Base-by-base conservation (phyloP, 2,797 vertebrate species). In the Zalophus californianus region DNA sequence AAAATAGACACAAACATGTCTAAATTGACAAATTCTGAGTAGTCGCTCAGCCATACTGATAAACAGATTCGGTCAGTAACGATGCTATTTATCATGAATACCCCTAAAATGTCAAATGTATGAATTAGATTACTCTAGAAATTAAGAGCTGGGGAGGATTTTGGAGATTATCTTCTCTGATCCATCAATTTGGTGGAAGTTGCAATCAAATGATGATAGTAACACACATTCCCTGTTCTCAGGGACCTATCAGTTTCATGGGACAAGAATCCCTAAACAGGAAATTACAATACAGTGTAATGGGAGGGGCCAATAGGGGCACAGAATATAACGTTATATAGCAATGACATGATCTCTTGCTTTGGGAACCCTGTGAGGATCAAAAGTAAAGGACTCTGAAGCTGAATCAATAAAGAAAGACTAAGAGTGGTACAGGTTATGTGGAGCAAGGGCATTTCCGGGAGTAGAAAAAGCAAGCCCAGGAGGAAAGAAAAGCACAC, bases 301-400 rank as follows among this genome's bases (percentile, higher is more conserved):
- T 23, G 23, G 62, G 29, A 38, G 91, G 5, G 32, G 32, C 1
- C 77, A 87, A 87, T 56, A 90, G 35, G 23, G 94, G 70, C 29
- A 89, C 8, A 2, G 41, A 91, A 18, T 58, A 64, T 25, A 85
- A 15, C 2, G 12, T 60, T 60, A 25, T 14, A 84, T 2, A 58
- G 2, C 68, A 90, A 79, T 80, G 38, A n/a, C 3, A 84, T 58
- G 44, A 54, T 62, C 84, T 94, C 79, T 89, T 82, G 58, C 64
- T 88, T 86, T 93, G 7, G 27, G 38, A 70, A 58, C 32, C 89
- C 35, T 77, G 32, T 83, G 68, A 86, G 20, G 27, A 83, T 75
- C 35, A 96, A 96, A 84, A 90, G 83, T 58, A 90, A 96, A 1
- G 90, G 62, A 88, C 25, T 84, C 62, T 56, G 52, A 94, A 85